Conservation (phyloP, 2,888 invertebrate species). For the Branchipolynoe longqiensis region DNA sequence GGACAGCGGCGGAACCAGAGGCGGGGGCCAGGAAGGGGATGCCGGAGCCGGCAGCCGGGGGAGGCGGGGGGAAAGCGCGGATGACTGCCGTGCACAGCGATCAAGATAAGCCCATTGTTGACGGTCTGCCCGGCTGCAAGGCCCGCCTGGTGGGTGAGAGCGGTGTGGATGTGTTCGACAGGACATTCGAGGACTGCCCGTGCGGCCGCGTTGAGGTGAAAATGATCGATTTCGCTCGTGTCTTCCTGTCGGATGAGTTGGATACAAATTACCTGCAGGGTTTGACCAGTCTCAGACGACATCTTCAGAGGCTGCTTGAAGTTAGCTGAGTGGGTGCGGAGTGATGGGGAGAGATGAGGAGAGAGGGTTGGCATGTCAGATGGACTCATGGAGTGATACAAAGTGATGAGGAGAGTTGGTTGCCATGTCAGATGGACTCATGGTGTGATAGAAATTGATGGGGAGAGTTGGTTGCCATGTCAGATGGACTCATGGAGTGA, state of each 20-base stretch:
- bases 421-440: too few relatives aligned
- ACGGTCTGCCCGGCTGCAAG: not conserved
- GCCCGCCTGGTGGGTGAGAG: not conserved
- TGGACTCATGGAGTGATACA: too few relatives aligned
- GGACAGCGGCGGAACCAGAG: not conserved
- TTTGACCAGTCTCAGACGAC: not conserved
- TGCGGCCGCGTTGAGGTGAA: slow-evolving; percentile 12
- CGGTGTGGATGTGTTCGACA: not conserved
- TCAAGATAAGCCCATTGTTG: not conserved
- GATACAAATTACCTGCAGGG: slow-evolving; percentile 30
- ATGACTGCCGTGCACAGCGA: not conserved
- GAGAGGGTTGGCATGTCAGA: too few relatives aligned
- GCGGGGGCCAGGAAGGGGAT: too few relatives aligned
- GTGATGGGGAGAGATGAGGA: too few relatives aligned
- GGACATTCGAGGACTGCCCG: not conserved
- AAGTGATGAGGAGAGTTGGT: too few relatives aligned
- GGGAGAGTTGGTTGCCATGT: too few relatives aligned
- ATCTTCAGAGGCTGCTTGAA: slow-evolving; percentile 24
- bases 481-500: too few relatives aligned
- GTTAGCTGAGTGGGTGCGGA: too few relatives aligned
- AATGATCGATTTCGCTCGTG: slow-evolving; percentile 48
- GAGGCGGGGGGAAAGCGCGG: not conserved
- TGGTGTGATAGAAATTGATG: too few relatives aligned
- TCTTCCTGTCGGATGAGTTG: not conserved
- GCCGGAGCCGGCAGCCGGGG: not conserved